Evolutionary conservation across 2,888 invertebrate genomes (phyloP).

Genomic region (Seira sanloemensis): DNA sequence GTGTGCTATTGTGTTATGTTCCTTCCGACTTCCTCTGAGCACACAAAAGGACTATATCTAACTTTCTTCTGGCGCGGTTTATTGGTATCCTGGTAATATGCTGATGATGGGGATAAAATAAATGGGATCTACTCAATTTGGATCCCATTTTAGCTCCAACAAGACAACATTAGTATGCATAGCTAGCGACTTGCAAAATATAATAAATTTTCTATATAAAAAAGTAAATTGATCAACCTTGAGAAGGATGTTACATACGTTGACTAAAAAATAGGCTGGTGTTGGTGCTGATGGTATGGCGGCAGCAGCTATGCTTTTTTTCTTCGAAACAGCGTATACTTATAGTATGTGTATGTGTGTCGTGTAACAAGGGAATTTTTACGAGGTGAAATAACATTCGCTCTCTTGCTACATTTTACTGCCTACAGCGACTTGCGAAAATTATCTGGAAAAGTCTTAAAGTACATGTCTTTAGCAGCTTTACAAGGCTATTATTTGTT

Average conservation of each 20-base stretch:
- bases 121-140: slow-evolving; percentile 60
- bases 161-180: slow-evolving; percentile 54
- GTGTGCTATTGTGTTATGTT: not conserved
- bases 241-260: not conserved
- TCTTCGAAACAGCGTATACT: no score
- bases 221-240: not conserved
- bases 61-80: slow-evolving; percentile 46
- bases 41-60: slow-evolving; percentile 24
- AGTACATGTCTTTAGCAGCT: no score
- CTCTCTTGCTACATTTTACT: no score
- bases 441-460: no score
- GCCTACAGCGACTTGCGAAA: no score
- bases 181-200: slow-evolving; percentile 29
- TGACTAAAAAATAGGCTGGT: no score
- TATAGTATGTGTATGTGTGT: no score
- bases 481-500: no score
- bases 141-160: slow-evolving; percentile 41
- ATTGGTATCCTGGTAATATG: slow-evolving; percentile 64
- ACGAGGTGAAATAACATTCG: no score
- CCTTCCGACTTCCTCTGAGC: slow-evolving; percentile 16
- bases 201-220: slow-evolving; percentile 52
- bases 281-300: no score
- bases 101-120: slow-evolving; percentile 61
- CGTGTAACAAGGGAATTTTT: no score
- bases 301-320: no score